A percentile compares a stretch with the other conserved stretches of the same genome.
These are phyloP conservation scores for Melipona beecheii DNA, from an alignment of 2,888 invertebrate species.

Conservation along the genomic window DNA sequence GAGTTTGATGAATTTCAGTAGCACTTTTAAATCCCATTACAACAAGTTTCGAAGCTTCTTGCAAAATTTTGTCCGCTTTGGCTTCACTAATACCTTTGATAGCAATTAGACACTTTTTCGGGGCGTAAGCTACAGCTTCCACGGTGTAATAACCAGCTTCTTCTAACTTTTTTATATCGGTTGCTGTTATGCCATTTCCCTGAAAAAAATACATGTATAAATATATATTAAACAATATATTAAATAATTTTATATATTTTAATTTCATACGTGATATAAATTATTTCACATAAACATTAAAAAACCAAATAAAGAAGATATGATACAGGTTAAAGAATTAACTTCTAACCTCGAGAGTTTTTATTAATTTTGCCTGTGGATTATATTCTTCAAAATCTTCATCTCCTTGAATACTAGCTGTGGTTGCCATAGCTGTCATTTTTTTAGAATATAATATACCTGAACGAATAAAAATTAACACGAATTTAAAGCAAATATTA, in stretches of 20 bases:
- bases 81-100: constrained; percentile 99
- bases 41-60: constrained; percentile 96
- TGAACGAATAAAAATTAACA: neutral
- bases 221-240: constrained; percentile 1
- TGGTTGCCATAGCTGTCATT: constrained; percentile 72
- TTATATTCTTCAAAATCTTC: constrained; percentile 73
- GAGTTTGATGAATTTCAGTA: constrained; percentile 96
- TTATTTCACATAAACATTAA: neutral
- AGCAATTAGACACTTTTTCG: constrained; percentile 94
- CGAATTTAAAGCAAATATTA: constrained; percentile 4
- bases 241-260: neutral
- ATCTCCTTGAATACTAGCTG: constrained; percentile 70
- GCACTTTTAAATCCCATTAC: constrained; percentile 99
- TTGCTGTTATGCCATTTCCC: constrained; percentile 95
- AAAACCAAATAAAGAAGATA: neutral
- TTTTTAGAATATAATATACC: constrained; percentile 17
- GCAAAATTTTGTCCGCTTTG: constrained; percentile 97
- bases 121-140: constrained; percentile 97
- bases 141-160: constrained; percentile 98
- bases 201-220: constrained; percentile 81
- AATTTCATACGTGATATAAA: neutral
- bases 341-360: constrained; percentile 76
- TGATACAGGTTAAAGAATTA: constrained; percentile 6
- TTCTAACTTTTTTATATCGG: constrained; percentile 96
- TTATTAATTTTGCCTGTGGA: constrained; percentile 77